Evolutionary conservation across 2,888 invertebrate species (phyloP).

Genomic region (Therioaphis trifolii): DNA sequence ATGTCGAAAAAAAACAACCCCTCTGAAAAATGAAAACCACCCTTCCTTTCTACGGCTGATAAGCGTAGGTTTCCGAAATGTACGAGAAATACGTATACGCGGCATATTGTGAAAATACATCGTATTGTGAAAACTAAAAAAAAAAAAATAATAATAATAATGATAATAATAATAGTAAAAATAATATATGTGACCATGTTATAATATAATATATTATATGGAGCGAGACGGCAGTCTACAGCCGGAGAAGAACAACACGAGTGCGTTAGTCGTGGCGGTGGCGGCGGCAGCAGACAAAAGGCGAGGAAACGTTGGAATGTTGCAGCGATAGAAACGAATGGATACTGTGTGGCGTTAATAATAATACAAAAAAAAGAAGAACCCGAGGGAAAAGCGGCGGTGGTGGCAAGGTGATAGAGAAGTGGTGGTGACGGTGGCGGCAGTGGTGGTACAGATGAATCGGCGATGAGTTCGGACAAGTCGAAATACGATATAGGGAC

Average conservation of each 20-base stretch:
- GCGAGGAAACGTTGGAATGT: conserved; percentile 55
- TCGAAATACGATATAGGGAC: conserved; percentile 62
- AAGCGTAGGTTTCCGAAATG: no score
- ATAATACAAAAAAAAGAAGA: conserved; percentile 37
- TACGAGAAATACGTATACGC: no score
- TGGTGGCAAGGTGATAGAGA: not conserved
- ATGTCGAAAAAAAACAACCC: no score
- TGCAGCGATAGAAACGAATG: conserved; percentile 45
- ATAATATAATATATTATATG: no score
- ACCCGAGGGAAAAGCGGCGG: conserved; percentile 32
- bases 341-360: conserved; percentile 44
- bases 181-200: no score
- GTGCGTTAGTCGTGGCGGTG: conserved; percentile 64
- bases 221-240: no score
- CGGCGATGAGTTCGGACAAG: conserved; percentile 61
- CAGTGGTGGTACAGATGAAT: conserved; percentile 53
- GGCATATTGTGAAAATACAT: no score
- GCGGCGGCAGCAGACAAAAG: conserved; percentile 64
- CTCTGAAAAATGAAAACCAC: no score
- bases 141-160: no score
- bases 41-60: no score
- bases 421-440: not conserved
- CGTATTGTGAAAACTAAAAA: no score
- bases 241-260: conserved; percentile 21
- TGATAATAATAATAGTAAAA: no score